Base-by-base conservation (phyloP, 92 coral and sea anemone species). In the Actinostola sp. region DNA sequence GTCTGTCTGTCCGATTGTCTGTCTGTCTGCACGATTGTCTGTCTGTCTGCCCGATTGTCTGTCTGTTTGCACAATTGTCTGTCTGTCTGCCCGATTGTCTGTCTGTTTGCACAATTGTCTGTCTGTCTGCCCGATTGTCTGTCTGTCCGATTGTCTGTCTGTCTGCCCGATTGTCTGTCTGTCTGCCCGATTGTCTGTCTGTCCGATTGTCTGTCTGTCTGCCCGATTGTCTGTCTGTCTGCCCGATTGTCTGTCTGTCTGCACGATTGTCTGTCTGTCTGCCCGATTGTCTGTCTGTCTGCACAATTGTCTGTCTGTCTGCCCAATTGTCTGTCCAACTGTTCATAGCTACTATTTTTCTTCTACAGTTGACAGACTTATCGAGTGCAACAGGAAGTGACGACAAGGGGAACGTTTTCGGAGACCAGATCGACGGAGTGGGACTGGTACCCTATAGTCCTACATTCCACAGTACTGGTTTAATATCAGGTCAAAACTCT, bases 401-500 rank as follows among this genome's bases (percentile, higher is more conserved):
- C 41, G 59, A 20, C 17, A 27, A 72, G 8, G 81, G 85, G 15
- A 72, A 67, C 48, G 71, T 72, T 11, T 85, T 79, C 55, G 2
- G 17, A 35, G 8, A 62, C 1, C 63, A 39, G 11, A 28, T 50
- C 6, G 68, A 34, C 34, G 81, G 81, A 50, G 72, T 63, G 25
- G 81, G 81, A 19, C 81, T 75, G 23, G 81, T 52, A 2, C 89
- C 89, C 8, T 80, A 84, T 56, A 77, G 89, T 38, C 81, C 81
- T 19, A 50, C 52, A 16, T 64, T 45, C 56, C 48, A 71, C 63
- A 71, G 77, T 31, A 84, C 84, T 9, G 84, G 61, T 30, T 42
- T 84, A 12, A 42, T 84, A 38, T 84, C 89, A 58, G 87, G 87
- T 82, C n/a, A n/a, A n/a, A n/a, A n/a, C n/a, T n/a, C n/a, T n/a